Conservation (phyloP, 92 coral and sea anemone genomes). For the Diadumene lineata region DNA sequence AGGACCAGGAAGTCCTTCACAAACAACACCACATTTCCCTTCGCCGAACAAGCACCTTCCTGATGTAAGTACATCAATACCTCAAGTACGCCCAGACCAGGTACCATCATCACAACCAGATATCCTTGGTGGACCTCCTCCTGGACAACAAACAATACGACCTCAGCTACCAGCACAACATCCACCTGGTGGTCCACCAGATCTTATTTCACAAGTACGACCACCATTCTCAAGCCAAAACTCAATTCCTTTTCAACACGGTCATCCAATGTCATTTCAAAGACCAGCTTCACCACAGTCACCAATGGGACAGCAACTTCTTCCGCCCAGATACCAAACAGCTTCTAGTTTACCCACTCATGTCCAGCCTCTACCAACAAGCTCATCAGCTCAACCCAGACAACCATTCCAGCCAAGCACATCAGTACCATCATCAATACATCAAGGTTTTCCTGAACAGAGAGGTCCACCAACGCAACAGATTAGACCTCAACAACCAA, state of each 20-base stretch:
- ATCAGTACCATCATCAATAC: slow-evolving; percentile 39
- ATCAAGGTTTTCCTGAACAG: slow-evolving; percentile 6
- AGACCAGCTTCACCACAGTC: slow-evolving; percentile 9
- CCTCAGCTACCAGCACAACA: slow-evolving; percentile 33
- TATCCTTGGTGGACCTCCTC: slow-evolving; percentile 13
- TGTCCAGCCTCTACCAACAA: slow-evolving; percentile 14
- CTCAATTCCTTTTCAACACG: not conserved
- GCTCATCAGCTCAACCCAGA: slow-evolving; percentile 11
- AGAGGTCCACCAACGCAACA: slow-evolving; percentile 12
- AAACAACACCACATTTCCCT: slow-evolving; percentile 23
- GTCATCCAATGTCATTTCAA: slow-evolving; percentile 17
- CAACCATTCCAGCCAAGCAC: slow-evolving; percentile 20
- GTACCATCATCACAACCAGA: slow-evolving; percentile 19
- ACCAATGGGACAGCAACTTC: slow-evolving; percentile 36
- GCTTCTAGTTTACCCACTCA: slow-evolving; percentile 10
- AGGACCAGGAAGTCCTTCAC: slow-evolving; percentile 11
- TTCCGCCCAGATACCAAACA: slow-evolving; percentile 4
- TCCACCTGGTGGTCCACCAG: slow-evolving; percentile 26
- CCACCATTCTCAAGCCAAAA: slow-evolving; percentile 9
- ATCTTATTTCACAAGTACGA: slow-evolving; percentile 19
- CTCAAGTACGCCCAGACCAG: slow-evolving; percentile 17
- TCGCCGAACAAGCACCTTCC: slow-evolving; percentile 17
- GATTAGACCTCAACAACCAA: slow-evolving; percentile 29
- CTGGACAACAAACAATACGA: slow-evolving; percentile 17
- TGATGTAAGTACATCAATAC: slow-evolving; percentile 1